phyloP scores from a whole-genome alignment of 2,888 invertebrate genomes.

The Malacosoma neustria region DNA sequence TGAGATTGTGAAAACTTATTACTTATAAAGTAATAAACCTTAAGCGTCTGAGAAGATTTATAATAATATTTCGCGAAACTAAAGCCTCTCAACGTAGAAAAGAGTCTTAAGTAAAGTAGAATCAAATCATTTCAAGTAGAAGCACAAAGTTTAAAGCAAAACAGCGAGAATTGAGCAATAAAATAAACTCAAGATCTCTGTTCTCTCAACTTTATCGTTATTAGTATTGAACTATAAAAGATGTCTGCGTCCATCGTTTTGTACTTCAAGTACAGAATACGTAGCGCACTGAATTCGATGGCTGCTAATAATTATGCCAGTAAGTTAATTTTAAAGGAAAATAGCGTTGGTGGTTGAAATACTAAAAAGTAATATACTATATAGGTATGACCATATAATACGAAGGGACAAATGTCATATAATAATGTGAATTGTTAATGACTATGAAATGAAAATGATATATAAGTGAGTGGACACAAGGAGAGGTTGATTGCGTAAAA shows the following conservation, averaged over 20 bases:
- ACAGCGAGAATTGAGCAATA: neutral
- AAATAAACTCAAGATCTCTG: neutral
- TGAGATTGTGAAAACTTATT: too few species aligned
- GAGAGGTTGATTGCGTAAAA: too few species aligned
- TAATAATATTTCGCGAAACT: too few species aligned
- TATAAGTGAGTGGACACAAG: too few species aligned
- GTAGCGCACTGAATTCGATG: neutral
- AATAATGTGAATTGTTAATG: too few species aligned
- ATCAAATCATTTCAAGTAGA: neutral
- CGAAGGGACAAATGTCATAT: too few species aligned
- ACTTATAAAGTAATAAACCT: too few species aligned
- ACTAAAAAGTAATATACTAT: too few species aligned
- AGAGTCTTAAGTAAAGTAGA: neutral
- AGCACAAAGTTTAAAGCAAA: neutral
- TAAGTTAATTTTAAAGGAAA: neutral
- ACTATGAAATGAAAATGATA: too few species aligned
- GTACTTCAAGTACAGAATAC: neutral
- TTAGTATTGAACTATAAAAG: neutral
- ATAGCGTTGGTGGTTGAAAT: too few species aligned
- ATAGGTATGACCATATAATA: too few species aligned
- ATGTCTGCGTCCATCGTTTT: neutral
- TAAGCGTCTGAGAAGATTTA: too few species aligned
- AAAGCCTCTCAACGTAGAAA: constrained; percentile 1
- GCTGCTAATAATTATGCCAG: neutral
- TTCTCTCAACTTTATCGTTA: neutral